Evolutionary conservation across 53 echinoderm and acorn worm genomes (phyloP).

Genomic region (Temnopleurus reevesii): DNA sequence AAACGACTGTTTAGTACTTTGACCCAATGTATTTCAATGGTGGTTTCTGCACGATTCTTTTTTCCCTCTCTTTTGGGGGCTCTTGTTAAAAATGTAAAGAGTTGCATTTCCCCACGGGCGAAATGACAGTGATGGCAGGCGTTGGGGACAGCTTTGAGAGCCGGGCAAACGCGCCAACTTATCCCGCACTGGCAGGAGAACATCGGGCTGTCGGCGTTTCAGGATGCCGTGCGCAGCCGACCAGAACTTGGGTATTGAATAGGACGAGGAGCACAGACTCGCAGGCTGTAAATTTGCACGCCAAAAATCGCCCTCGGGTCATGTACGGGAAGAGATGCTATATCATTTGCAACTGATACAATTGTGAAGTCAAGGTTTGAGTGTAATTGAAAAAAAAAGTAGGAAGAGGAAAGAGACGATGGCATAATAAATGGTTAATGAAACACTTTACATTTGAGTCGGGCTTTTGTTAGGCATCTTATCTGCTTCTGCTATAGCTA

Average conservation of each 20-base stretch:
- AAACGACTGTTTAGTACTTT: conserved; percentile 46
- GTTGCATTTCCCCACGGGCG: conserved; percentile 53
- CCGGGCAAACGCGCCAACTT: conserved; percentile 8
- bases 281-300: not conserved
- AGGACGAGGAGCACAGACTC: not conserved
- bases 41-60: conserved; percentile 35
- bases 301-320: conserved; percentile 16
- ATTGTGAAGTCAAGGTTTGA: conserved; percentile 49
- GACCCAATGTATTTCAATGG: conserved; percentile 19
- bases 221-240: conserved; percentile 45
- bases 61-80: conserved; percentile 8
- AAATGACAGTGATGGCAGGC: conserved; percentile 27
- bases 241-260: conserved; percentile 43
- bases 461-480: not conserved
- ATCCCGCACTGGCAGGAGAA: not conserved
- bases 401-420: not conserved
- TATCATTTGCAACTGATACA: conserved; percentile 30
- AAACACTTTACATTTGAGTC: not conserved
- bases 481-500: not conserved
- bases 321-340: not conserved
- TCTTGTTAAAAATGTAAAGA: conserved; percentile 53
- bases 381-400: not conserved
- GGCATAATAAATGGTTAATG: conserved; percentile 3
- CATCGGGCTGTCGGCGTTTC: conserved; percentile 27
- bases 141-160: conserved; percentile 31